Conservation (phyloP, 2,888 invertebrate species). For the Tuberolachnus salignus region DNA sequence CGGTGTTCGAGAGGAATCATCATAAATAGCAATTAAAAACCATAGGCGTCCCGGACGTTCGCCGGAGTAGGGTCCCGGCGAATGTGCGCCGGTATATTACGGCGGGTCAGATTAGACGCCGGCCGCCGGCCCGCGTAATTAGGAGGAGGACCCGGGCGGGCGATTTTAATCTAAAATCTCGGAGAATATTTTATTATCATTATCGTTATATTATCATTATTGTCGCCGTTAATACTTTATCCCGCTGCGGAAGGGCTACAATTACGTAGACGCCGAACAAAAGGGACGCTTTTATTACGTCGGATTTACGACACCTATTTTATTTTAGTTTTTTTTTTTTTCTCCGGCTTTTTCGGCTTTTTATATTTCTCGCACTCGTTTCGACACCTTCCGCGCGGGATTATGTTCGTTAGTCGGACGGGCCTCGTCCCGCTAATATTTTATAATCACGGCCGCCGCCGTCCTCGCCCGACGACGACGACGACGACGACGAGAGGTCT, state of each 20-base stretch:
- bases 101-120: conserved; percentile 24
- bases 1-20: conserved; percentile 45
- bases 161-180: conserved; percentile 55
- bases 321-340: too few relatives aligned
- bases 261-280: conserved; percentile 42
- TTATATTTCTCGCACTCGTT: background rate
- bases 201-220: conserved; percentile 40
- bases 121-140: too few relatives aligned
- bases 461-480: conserved; percentile 18
- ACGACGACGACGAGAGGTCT: too few relatives aligned
- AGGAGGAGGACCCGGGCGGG: conserved; percentile 32
- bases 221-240: conserved; percentile 42
- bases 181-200: conserved; percentile 49
- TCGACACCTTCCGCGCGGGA: conserved; percentile 44
- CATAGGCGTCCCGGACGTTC: conserved; percentile 37
- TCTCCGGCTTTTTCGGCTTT: too few relatives aligned
- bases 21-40: conserved; percentile 56
- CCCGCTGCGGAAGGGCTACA: conserved; percentile 2
- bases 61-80: background rate
- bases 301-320: conserved; percentile 56
- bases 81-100: too few relatives aligned
- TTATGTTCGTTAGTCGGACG: conserved; percentile 54
- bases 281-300: conserved; percentile 44
- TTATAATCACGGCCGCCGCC: conserved; percentile 35
- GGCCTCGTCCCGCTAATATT: conserved; percentile 9